Conservation (phyloP, 2,113 vertebrate species). For the Oncorhynchus masou region DNA sequence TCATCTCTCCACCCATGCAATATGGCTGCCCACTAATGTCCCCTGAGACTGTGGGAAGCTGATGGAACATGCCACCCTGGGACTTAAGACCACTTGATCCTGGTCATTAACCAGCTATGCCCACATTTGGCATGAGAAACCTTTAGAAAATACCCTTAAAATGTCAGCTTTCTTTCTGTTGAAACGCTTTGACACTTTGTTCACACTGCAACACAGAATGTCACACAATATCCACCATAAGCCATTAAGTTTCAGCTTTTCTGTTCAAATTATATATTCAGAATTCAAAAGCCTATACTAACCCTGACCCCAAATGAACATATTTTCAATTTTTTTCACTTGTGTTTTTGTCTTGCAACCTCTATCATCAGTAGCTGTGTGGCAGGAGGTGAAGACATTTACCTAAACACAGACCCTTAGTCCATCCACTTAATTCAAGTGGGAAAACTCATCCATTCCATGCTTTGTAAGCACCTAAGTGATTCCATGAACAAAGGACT, state of each 20-base stretch:
- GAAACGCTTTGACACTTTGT: background rate
- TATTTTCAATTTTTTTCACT: background rate
- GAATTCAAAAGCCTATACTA: background rate
- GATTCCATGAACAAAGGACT: slow-evolving; percentile 50
- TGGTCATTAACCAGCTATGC: slow-evolving; percentile 35
- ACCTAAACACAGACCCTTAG: slow-evolving; percentile 31
- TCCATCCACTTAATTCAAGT: slow-evolving; percentile 41
- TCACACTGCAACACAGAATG: background rate
- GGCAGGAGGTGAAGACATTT: background rate
- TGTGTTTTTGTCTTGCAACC: background rate
- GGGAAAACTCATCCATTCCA: slow-evolving; percentile 39
- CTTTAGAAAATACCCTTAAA: slow-evolving; percentile 36
- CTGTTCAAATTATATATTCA: background rate
- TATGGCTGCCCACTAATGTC: slow-evolving; percentile 18
- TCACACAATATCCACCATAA: background rate
- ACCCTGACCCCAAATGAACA: background rate
- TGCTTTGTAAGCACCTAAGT: slow-evolving; percentile 58
- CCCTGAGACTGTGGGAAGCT: background rate
- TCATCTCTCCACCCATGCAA: background rate
- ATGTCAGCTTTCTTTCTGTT: slow-evolving; percentile 30
- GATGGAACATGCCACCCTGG: slow-evolving; percentile 15
- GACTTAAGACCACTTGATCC: slow-evolving; percentile 28
- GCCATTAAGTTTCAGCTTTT: background rate
- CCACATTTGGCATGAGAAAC: slow-evolving; percentile 57
- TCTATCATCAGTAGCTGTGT: background rate